phyloP scores from a whole-genome alignment of 2,888 invertebrate species.

The Odontomyia ornata region DNA sequence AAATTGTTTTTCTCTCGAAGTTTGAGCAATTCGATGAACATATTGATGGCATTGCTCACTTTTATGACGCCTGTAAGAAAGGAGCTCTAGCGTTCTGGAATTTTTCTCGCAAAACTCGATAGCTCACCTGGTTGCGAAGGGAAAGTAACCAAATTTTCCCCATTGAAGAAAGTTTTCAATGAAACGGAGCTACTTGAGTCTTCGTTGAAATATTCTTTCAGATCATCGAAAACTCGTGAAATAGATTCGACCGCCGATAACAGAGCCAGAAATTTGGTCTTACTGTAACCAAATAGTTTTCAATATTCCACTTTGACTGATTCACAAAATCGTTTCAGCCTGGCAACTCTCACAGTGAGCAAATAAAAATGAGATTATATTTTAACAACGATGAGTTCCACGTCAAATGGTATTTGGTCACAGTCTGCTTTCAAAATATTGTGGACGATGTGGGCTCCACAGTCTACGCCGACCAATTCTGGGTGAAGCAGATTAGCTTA shows the following conservation, averaged over 20 bases:
- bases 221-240: background rate
- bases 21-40: background rate
- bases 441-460: conserved; percentile 1
- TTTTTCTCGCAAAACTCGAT: background rate
- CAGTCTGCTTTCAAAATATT: background rate
- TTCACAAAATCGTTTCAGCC: background rate
- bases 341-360: background rate
- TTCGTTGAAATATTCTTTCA: background rate
- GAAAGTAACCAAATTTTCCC: background rate
- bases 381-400: conserved; percentile 16
- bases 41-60: background rate
- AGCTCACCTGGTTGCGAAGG: background rate
- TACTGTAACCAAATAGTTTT: background rate
- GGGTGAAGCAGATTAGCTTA: too few relatives aligned
- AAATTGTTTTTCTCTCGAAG: background rate
- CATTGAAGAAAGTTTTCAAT: background rate
- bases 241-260: background rate
- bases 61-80: background rate
- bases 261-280: background rate
- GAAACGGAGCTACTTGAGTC: background rate
- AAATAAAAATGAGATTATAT: conserved; percentile 4
- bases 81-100: background rate
- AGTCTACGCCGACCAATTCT: background rate
- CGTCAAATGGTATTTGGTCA: background rate
- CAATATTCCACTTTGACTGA: background rate